A percentile compares a stretch with the other conserved stretches of the same genome.
Evolutionary conservation across 2,888 invertebrate species (phyloP).

Genomic region (Lasius platythorax): DNA sequence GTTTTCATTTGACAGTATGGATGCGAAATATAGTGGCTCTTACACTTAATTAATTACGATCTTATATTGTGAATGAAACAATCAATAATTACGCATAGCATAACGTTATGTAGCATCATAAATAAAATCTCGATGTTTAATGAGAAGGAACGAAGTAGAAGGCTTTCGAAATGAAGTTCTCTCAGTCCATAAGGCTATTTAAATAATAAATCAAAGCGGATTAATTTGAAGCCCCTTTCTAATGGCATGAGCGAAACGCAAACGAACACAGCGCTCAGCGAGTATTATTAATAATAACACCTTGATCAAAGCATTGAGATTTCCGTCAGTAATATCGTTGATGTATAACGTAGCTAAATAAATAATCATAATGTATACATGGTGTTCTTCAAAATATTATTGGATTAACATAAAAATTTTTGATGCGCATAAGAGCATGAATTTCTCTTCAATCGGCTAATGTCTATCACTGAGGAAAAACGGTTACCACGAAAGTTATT

Average conservation of each 20-base stretch:
- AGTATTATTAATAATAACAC: slow-evolving; percentile 36
- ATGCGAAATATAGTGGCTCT: background rate
- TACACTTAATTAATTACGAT: slow-evolving; percentile 18
- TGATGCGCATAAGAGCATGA: background rate
- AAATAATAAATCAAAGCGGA: slow-evolving; percentile 42
- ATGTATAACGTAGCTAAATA: background rate
- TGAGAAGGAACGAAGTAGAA: slow-evolving; percentile 12
- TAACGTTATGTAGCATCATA: background rate
- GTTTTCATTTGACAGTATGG: slow-evolving; percentile 1
- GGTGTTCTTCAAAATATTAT: background rate
- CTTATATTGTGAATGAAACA: slow-evolving; percentile 4
- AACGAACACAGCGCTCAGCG: slow-evolving; percentile 1
- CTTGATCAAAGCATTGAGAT: slow-evolving; percentile 32
- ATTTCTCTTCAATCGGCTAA: background rate
- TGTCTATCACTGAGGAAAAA: background rate
- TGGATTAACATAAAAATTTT: slow-evolving; percentile 11
- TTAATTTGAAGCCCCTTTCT: slow-evolving; percentile 6
- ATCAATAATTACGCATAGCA: background rate
- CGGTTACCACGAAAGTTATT: background rate
- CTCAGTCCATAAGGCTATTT: slow-evolving; percentile 23
- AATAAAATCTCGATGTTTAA: slow-evolving; percentile 32
- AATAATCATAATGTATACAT: slow-evolving; percentile 5
- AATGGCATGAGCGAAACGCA: slow-evolving; percentile 13
- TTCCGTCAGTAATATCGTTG: slow-evolving; percentile 9
- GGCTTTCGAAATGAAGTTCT: slow-evolving; percentile 5